These are phyloP conservation scores for Therioaphis trifolii DNA, from an alignment of 2,888 invertebrate genomes.

Conservation along the genomic window DNA sequence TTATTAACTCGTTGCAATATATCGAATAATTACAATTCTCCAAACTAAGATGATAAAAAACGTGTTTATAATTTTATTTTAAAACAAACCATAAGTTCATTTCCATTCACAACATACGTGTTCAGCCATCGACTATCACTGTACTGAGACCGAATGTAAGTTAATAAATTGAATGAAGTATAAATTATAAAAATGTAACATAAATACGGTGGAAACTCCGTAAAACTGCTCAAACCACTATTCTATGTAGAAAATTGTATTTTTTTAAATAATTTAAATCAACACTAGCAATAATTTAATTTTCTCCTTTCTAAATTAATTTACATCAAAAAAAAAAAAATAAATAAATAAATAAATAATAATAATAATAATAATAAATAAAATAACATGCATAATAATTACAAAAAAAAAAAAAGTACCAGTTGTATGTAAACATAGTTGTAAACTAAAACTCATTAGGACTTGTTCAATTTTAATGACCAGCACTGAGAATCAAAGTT, in stretches of 20 bases:
- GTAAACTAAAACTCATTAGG: constrained; percentile 37
- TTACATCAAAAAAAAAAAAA: constrained; percentile 29
- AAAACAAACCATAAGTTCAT: too few species aligned
- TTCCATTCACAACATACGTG: too few species aligned
- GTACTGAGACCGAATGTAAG: too few species aligned
- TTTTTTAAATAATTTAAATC: constrained; percentile 20
- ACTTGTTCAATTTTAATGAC: constrained; percentile 36
- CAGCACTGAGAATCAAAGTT: neutral
- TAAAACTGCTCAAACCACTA: neutral
- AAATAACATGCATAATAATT: constrained; percentile 5
- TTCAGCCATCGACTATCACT: too few species aligned
- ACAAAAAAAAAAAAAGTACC: constrained; percentile 28
- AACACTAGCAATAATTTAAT: neutral
- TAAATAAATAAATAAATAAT: too few species aligned
- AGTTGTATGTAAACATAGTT: constrained; percentile 37
- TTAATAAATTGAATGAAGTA: too few species aligned
- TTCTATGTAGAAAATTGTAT: constrained; percentile 2
- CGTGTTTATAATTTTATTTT: too few species aligned
- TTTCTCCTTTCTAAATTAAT: constrained; percentile 56
- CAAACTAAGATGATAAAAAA: too few species aligned
- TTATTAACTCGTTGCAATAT: too few species aligned
- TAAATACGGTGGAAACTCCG: neutral
- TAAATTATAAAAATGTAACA: too few species aligned
- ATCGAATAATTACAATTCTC: too few species aligned
- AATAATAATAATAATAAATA: too few species aligned